Conservation (phyloP, 1,140 invertebrate species). For the Drosophila takahashii region DNA sequence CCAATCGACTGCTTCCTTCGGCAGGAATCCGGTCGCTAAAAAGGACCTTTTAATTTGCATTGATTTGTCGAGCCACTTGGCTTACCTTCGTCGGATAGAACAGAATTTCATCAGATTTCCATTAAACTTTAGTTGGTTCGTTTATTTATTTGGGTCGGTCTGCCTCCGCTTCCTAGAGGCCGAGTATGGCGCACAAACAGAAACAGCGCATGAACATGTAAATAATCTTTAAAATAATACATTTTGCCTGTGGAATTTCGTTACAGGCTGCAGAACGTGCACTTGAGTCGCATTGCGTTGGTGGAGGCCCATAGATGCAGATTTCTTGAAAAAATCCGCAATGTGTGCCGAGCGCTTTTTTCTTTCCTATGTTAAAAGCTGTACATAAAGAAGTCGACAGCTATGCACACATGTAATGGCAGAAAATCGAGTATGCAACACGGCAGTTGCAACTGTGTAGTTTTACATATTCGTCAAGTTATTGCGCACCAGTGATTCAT, state of each 20-base stretch:
- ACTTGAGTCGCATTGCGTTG: constrained; percentile 30
- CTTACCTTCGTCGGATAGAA: not conserved
- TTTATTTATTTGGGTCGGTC: constrained; percentile 15
- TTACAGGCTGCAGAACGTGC: constrained; percentile 28
- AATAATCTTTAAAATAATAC: constrained; percentile 30
- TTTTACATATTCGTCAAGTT: constrained; percentile 1
- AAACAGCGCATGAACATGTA: constrained; percentile 18
- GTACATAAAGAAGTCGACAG: constrained; percentile 34
- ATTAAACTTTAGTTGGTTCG: not conserved
- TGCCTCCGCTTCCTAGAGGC: constrained; percentile 9
- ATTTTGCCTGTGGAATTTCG: constrained; percentile 5
- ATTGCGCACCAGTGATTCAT: too few relatives aligned
- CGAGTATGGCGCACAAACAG: constrained; percentile 1
- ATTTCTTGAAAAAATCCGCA: constrained; percentile 14
- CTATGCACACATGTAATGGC: not conserved
- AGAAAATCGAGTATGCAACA: constrained; percentile 30
- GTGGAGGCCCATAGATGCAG: constrained; percentile 3
- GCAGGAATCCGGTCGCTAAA: too few relatives aligned
- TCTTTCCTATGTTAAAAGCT: not conserved
- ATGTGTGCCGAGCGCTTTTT: constrained; percentile 38
- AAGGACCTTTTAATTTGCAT: too few relatives aligned
- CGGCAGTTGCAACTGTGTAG: constrained; percentile 2
- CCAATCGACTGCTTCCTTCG: too few relatives aligned
- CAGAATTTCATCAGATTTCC: not conserved
- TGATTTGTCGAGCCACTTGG: too few relatives aligned